Percentiles rank a stretch among this genome's conserved stretches.
Evolutionary conservation across 2,113 vertebrate species (phyloP).

Genomic region (Gasterosteus aculeatus): DNA sequence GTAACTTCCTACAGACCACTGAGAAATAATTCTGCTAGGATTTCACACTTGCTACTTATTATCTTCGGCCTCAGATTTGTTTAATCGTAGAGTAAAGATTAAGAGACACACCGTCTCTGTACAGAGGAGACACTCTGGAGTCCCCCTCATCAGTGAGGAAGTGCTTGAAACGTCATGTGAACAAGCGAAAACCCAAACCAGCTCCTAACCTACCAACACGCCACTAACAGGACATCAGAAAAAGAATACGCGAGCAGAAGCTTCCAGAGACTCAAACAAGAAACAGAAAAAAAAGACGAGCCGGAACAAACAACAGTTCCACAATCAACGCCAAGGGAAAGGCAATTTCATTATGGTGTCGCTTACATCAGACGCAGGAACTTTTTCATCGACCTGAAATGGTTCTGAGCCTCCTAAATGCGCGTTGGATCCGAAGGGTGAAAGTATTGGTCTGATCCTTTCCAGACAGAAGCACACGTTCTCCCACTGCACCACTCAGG

Average conservation of each 20-base stretch:
- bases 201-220: background rate
- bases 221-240: background rate
- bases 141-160: background rate
- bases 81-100: background rate
- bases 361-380: background rate
- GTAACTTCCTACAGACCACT: background rate
- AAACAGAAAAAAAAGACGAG: constrained; percentile 9
- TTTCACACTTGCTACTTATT: background rate
- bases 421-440: background rate
- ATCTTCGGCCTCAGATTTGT: background rate
- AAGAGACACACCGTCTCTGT: background rate
- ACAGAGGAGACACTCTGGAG: background rate
- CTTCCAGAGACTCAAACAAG: background rate
- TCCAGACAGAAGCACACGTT: constrained; percentile 29
- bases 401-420: background rate
- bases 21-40: background rate
- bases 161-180: background rate
- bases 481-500: background rate
- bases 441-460: background rate
- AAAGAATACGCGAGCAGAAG: background rate
- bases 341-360: background rate
- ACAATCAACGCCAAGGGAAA: constrained; percentile 22
- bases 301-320: background rate
- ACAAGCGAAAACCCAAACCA: background rate
- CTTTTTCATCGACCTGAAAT: background rate